phyloP scores from a whole-genome alignment of 2,888 invertebrate genomes.

The Polyploca ridens region DNA sequence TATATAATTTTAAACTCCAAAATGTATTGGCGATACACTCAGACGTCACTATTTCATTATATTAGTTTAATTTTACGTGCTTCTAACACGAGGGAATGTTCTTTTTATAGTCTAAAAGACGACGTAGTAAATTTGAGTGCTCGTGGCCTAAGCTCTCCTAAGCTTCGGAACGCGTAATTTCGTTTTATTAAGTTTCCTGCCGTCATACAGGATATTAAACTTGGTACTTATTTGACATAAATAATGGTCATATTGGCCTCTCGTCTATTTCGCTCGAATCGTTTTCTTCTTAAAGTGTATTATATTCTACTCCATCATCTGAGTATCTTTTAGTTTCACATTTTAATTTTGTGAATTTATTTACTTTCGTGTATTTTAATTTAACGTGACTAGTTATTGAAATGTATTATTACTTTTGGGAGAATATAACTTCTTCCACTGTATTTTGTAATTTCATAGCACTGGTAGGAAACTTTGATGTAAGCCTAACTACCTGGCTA shows the following conservation, averaged over 20 bases:
- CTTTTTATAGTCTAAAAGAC: conserved; percentile 66
- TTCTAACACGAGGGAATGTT: conserved; percentile 56
- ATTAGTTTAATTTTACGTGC: conserved; percentile 49
- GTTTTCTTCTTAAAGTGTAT: background rate
- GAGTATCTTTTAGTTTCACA: background rate
- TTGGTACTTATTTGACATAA: conserved; percentile 39
- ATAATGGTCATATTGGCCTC: conserved; percentile 22
- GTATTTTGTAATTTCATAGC: no score
- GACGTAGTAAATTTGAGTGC: conserved; percentile 68
- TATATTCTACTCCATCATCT: background rate
- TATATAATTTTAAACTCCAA: background rate
- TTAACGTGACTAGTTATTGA: no score
- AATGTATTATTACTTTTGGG: background rate
- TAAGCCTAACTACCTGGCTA: background rate
- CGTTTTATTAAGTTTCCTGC: conserved; percentile 68
- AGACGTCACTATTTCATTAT: conserved; percentile 15
- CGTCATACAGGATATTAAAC: conserved; percentile 53
- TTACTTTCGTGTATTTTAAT: background rate
- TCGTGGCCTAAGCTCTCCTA: conserved; percentile 51
- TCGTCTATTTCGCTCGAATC: conserved; percentile 2
- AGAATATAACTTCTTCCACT: background rate
- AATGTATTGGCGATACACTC: conserved; percentile 21
- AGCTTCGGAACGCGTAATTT: conserved; percentile 60
- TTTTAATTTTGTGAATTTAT: no score
- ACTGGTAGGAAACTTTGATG: background rate